phyloP scores from a whole-genome alignment of 2,797 vertebrate genomes.

The Momotus momota region DNA sequence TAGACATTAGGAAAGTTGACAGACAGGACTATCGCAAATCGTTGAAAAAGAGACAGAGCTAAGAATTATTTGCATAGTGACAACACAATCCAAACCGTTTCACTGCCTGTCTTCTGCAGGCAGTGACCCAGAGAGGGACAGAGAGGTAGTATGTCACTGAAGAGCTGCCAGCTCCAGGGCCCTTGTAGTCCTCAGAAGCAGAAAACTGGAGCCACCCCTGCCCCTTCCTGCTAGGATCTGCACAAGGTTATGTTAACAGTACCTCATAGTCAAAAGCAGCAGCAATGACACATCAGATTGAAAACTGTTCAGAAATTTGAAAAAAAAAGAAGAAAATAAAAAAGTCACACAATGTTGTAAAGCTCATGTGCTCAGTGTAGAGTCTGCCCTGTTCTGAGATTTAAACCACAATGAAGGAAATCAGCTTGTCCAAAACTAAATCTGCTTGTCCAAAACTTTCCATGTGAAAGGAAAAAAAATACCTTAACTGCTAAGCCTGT shows the following conservation, averaged over 20 bases:
- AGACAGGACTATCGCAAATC: constrained; percentile 10
- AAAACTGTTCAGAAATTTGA: neutral
- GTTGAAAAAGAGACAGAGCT: constrained; percentile 27
- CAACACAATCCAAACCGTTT: neutral
- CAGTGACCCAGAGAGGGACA: neutral
- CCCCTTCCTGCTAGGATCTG: constrained; percentile 8
- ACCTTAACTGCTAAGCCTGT: neutral
- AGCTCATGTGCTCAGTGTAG: neutral
- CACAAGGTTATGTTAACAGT: neutral
- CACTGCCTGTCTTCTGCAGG: neutral
- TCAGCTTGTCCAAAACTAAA: too few species aligned
- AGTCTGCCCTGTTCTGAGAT: neutral
- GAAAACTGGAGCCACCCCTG: neutral
- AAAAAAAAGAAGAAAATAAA: neutral
- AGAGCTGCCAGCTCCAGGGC: neutral
- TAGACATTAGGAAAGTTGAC: constrained; percentile 5
- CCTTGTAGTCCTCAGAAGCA: neutral
- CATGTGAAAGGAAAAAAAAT: neutral
- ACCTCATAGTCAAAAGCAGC: neutral
- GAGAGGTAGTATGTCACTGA: neutral
- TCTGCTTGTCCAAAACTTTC: neutral
- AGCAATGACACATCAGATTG: neutral
- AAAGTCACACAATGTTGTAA: neutral
- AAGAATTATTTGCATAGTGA: constrained; percentile 9
- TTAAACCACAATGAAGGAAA: neutral